Base-by-base conservation (phyloP, 2,888 invertebrate genomes). In the Coremacera marginata region DNA sequence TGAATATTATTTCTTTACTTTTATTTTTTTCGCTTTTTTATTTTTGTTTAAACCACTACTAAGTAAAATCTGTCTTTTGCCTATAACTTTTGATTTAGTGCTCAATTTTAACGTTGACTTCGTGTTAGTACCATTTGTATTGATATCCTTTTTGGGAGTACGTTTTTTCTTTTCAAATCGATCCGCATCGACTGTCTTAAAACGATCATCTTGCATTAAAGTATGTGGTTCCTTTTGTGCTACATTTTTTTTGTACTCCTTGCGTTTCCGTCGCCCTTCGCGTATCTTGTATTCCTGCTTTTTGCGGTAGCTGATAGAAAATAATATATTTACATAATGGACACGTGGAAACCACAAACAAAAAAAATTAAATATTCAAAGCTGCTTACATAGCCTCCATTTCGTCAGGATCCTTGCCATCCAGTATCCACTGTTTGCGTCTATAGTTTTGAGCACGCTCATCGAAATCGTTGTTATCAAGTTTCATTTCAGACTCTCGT, bases 381-480 rank as follows among this genome's bases (percentile, higher is more conserved):
- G 9, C 25, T 52, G 77, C 84, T 89, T 83, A 92, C 92, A 92
- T 89, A 27, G 90, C 90, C 86, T 95, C 94, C 90, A 94, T 94
- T 85, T 93, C 91, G 73, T 95, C 95, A 0, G 95, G 95, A 90
- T 96, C 94, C 78, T 94, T 92, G 4, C 97, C 97, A 79, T 96
- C 95, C 85, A 96, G 90, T 81, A 98, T 93, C 91, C 97, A 93
- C 77, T 95, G 93, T 89, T 98, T 98, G 83, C 95, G 91, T 83
- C 96, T 93, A 90, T 98, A 96, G 82, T 95, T 96, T 84, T 93
- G 92, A 85, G 93, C 94, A 82, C 94, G 92, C 88, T 97, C 96
- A 87, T 96, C 97, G 87, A 98, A 98, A 89, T 97, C 95, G 77
- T 93, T 94, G 87, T 97, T 96, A 85, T 98, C 98, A 72, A 98